Evolutionary conservation across 2,113 vertebrate species (phyloP).

Genomic region (Calcarius ornatus): DNA sequence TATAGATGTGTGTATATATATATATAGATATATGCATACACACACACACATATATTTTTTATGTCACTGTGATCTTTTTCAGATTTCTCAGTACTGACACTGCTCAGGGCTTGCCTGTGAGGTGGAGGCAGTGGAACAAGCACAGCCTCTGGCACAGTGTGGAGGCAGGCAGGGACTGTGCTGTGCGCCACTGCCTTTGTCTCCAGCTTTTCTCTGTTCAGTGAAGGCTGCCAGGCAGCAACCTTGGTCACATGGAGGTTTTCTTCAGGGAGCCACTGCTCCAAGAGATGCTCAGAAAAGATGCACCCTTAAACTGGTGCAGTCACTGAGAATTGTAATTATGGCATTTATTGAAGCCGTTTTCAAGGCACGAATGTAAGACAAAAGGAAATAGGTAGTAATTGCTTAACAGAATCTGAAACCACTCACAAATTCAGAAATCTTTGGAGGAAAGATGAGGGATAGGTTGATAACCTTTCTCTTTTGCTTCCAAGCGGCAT

Average conservation of each 20-base stretch:
- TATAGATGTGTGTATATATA: no score
- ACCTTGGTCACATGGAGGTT: neutral
- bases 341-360: neutral
- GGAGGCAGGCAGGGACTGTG: neutral
- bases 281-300: neutral
- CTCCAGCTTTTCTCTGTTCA: neutral
- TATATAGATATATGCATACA: neutral
- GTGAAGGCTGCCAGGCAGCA: neutral
- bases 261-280: slow-evolving; percentile 2
- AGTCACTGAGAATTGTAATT: neutral
- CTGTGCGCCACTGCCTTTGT: slow-evolving; percentile 17
- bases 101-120: neutral
- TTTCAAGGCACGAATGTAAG: neutral
- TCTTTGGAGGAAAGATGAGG: neutral
- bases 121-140: neutral
- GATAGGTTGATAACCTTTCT: neutral
- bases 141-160: neutral
- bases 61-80: neutral
- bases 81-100: neutral
- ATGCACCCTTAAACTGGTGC: neutral
- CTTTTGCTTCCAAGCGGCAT: neutral
- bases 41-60: no score
- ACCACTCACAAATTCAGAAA: neutral
- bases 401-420: neutral
- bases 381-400: neutral